A percentile compares a stretch with the other conserved stretches of the same genome.
Evolutionary conservation across 1,140 invertebrate genomes (phyloP).

Genomic region (Drosophila navojoa): DNA sequence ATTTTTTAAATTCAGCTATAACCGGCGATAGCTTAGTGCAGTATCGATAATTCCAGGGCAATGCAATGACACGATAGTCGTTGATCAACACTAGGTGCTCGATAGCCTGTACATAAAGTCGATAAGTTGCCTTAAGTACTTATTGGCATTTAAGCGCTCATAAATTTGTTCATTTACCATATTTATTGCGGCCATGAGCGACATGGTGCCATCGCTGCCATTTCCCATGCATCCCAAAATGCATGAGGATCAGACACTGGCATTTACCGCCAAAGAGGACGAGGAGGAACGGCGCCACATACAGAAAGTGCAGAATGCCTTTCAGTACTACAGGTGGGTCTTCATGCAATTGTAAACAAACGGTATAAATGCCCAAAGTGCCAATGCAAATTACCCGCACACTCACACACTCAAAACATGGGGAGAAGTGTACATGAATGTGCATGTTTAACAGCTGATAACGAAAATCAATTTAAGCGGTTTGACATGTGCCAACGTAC

Average conservation of each 20-base stretch:
- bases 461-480: constrained; percentile 51
- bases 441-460: constrained; percentile 35
- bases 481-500: neutral
- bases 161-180: constrained; percentile 21
- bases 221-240: constrained; percentile 71
- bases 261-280: constrained; percentile 63
- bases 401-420: neutral
- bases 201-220: constrained; percentile 44
- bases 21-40: neutral
- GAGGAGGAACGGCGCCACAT: constrained; percentile 64
- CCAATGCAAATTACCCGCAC: constrained; percentile 17
- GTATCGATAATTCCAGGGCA: neutral
- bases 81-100: neutral
- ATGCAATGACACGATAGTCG: too few relatives aligned
- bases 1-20: neutral
- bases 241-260: constrained; percentile 55
- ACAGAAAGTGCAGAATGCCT: constrained; percentile 70
- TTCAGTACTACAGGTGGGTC: constrained; percentile 70
- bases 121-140: constrained; percentile 7
- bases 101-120: constrained; percentile 2
- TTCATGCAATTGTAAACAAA: constrained; percentile 37
- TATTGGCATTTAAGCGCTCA: constrained; percentile 27
- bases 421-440: constrained; percentile 4
- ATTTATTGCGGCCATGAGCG: constrained; percentile 26
- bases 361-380: constrained; percentile 33